phyloP scores from a whole-genome alignment of 1,140 invertebrate species.

The Pseudomyrmex gracilis region DNA sequence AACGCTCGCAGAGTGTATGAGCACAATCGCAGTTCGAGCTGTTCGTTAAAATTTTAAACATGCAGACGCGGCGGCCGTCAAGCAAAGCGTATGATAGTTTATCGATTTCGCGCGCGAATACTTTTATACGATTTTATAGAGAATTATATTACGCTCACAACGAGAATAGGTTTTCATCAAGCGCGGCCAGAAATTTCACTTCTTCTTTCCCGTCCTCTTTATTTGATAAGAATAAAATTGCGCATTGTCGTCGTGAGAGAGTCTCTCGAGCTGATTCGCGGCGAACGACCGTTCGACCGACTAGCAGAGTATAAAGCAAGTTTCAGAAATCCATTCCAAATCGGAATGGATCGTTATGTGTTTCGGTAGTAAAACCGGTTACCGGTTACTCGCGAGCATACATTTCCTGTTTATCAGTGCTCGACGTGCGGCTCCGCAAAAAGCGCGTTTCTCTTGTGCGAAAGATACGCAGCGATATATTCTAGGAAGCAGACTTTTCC shows the following conservation, averaged over 20 bases:
- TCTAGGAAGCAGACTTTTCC: background rate
- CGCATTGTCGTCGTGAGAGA: constrained; percentile 7
- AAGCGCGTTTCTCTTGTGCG: constrained; percentile 6
- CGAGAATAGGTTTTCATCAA: constrained; percentile 7
- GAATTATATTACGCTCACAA: constrained; percentile 31
- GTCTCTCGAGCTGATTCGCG: constrained; percentile 17
- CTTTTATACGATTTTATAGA: constrained; percentile 9
- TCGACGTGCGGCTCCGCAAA: constrained; percentile 21
- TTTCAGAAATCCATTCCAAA: constrained; percentile 15
- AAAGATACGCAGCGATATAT: constrained; percentile 34
- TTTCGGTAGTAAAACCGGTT: constrained; percentile 31
- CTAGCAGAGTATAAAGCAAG: constrained; percentile 7
- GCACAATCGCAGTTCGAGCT: constrained; percentile 3
- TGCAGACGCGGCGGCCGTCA: no score
- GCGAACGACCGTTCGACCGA: constrained; percentile 28
- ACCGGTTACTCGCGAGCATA: constrained; percentile 15
- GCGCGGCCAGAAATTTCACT: constrained; percentile 37
- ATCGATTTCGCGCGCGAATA: constrained; percentile 31
- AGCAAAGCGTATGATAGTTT: background rate
- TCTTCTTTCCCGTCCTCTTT: background rate
- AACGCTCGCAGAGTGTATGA: no score
- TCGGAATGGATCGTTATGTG: constrained; percentile 8
- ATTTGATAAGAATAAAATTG: constrained; percentile 45
- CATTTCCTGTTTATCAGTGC: constrained; percentile 21
- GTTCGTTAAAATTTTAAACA: constrained; percentile 29